phyloP scores from a whole-genome alignment of 2,797 vertebrate species.

The Acestrorhynchus altus region DNA sequence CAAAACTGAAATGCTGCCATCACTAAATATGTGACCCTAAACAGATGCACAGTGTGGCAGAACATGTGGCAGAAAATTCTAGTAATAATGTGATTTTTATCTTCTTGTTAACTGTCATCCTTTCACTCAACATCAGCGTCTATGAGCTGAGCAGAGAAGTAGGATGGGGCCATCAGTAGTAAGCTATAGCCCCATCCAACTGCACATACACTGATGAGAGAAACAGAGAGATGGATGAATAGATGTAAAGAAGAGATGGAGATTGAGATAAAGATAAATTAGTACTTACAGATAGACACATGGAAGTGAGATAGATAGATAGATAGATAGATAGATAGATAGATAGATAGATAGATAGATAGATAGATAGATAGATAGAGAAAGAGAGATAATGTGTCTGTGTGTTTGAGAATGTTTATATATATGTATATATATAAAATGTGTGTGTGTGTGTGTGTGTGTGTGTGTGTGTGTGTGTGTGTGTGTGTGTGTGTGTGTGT shows the following conservation, averaged over 20 bases:
- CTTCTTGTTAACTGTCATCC: background rate
- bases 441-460: too few relatives aligned
- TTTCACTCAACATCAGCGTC: background rate
- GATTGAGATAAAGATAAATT: background rate
- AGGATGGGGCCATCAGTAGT: slow-evolving; percentile 18
- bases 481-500: too few relatives aligned
- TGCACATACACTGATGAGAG: background rate
- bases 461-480: too few relatives aligned
- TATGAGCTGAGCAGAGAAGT: background rate
- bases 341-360: background rate
- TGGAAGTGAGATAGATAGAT: background rate
- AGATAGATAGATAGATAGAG: too few relatives aligned
- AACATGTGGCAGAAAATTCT: background rate
- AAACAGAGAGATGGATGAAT: background rate
- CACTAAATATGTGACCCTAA: background rate
- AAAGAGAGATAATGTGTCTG: too few relatives aligned
- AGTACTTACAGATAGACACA: too few relatives aligned
- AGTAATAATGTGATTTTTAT: background rate
- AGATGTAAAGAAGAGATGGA: background rate
- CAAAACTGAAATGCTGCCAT: too few relatives aligned
- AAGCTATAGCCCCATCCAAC: slow-evolving; percentile 13
- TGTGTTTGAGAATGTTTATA: too few relatives aligned
- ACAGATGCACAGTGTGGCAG: background rate
- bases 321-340: background rate
- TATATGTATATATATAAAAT: too few relatives aligned